Conservation (phyloP, 2,113 vertebrate species). For the Empidonax traillii region DNA sequence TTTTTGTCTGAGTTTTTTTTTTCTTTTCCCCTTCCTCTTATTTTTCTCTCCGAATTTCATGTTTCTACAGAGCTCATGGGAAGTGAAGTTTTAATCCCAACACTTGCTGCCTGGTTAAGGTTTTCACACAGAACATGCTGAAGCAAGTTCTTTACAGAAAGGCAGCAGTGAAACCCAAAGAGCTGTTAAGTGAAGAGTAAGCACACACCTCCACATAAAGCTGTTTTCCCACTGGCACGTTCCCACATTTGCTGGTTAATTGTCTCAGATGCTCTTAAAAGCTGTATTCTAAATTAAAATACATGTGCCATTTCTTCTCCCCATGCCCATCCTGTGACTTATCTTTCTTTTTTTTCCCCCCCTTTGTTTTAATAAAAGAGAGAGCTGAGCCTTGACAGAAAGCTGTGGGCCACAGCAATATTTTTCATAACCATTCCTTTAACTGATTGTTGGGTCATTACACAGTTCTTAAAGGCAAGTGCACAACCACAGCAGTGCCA, state of each 20-base stretch:
- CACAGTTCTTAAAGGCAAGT: not conserved
- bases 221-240: not conserved
- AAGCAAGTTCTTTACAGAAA: not conserved
- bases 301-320: not conserved
- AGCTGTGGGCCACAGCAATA: not conserved
- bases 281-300: not conserved
- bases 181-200: not conserved
- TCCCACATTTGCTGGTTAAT: not conserved
- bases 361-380: not conserved
- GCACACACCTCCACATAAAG: not conserved
- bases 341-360: too few relatives aligned
- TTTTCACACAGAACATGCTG: not conserved
- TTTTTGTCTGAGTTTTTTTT: not conserved
- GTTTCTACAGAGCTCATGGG: not conserved
- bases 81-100: not conserved
- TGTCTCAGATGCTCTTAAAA: not conserved
- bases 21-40: accelerated
- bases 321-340: not conserved
- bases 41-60: not conserved
- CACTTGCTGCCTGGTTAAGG: not conserved
- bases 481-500: not conserved
- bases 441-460: not conserved
- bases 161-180: not conserved
- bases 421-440: not conserved
- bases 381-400: not conserved